These are phyloP conservation scores for Spodoptera exigua DNA, from an alignment of 2,888 invertebrate species.

Conservation along the genomic window DNA sequence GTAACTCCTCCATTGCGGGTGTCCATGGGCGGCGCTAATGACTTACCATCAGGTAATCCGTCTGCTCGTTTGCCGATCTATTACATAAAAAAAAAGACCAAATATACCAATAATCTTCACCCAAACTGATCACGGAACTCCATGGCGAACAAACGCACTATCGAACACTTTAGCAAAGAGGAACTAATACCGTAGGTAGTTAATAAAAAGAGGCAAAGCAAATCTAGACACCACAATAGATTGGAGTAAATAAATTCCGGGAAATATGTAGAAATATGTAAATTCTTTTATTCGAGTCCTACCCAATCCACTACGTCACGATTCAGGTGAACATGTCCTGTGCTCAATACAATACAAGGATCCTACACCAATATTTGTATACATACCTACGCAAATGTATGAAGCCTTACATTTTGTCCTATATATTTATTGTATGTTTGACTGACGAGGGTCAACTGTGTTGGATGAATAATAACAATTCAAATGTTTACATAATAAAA, in stretches of 20 bases:
- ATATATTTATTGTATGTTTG: constrained; percentile 40
- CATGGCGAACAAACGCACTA: no score
- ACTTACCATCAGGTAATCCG: no score
- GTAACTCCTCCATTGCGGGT: no score
- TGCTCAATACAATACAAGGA: constrained; percentile 43
- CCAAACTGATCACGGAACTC: no score
- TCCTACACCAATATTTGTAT: constrained; percentile 51
- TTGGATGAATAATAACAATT: constrained; percentile 45
- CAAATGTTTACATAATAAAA: constrained; percentile 31
- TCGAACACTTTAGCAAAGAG: no score
- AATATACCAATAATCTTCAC: no score
- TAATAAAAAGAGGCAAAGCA: no score
- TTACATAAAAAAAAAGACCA: no score
- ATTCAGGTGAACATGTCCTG: constrained; percentile 31
- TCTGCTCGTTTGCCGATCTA: no score
- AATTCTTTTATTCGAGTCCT: neutral
- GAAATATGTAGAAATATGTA: neutral
- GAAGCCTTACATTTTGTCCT: constrained; percentile 45
- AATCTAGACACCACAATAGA: no score
- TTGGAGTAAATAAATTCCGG: constrained; percentile 1
- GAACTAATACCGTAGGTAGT: no score
- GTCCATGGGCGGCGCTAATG: no score
- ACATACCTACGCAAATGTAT: constrained; percentile 28
- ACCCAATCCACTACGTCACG: constrained; percentile 1
- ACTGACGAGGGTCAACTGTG: constrained; percentile 35